These are phyloP conservation scores for Dipus sagitta DNA, from an alignment of 2,797 vertebrate genomes.

Conservation along the genomic window DNA sequence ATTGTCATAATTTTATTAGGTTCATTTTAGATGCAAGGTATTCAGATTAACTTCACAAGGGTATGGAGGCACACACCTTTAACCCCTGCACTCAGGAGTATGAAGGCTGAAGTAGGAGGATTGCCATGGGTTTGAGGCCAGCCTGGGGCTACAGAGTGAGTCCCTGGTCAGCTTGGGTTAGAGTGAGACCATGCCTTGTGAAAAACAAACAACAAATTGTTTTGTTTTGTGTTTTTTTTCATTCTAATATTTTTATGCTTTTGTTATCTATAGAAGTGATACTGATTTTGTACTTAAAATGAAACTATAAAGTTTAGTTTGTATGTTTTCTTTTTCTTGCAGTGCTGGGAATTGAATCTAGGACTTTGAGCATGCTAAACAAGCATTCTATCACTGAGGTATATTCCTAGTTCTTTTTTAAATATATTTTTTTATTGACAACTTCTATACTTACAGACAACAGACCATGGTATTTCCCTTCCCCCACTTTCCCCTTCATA, in stretches of 20 bases:
- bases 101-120: too few species aligned
- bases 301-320: not conserved
- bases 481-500: too few species aligned
- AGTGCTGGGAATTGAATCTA: not conserved
- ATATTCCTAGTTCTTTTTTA: not conserved
- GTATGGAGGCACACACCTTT: too few species aligned
- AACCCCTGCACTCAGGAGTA: too few species aligned
- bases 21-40: not conserved
- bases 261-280: not conserved
- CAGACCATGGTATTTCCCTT: too few species aligned
- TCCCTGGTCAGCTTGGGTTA: too few species aligned
- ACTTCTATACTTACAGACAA: too few species aligned
- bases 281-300: not conserved
- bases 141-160: too few species aligned
- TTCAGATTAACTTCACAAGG: not conserved
- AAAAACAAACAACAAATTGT: not conserved
- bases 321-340: not conserved
- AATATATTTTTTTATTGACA: too few species aligned
- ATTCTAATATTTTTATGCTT: constrained; percentile 2
- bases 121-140: too few species aligned
- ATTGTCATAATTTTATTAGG: constrained; percentile 4
- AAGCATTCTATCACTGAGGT: not conserved
- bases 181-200: too few species aligned
- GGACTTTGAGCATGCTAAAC: not conserved
- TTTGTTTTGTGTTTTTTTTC: not conserved